Percentiles rank a stretch among this genome's conserved stretches.
Evolutionary conservation across 2,113 vertebrate genomes (phyloP).

Genomic region (Serilophus lunatus): DNA sequence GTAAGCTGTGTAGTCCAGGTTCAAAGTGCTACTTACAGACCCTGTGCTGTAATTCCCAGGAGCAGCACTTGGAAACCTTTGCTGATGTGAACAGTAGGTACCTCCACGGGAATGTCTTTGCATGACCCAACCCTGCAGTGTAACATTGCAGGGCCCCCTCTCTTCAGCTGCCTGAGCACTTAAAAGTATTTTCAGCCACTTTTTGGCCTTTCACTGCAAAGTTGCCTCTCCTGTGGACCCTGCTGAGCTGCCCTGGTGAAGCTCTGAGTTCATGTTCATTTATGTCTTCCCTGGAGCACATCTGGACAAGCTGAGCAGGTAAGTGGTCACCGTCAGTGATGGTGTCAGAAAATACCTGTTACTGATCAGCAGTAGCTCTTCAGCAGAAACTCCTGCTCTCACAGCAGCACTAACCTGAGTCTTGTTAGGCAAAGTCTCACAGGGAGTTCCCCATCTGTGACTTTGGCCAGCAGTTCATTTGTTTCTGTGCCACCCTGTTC

Average conservation of each 20-base stretch:
- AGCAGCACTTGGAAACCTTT: not conserved
- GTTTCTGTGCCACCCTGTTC: not conserved
- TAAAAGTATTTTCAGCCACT: not conserved
- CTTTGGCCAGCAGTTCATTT: not conserved
- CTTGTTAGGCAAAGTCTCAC: not conserved
- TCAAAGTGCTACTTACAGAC: not conserved
- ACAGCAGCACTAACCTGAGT: accelerated
- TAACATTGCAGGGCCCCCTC: not conserved
- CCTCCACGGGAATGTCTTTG: not conserved
- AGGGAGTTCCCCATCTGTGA: not conserved
- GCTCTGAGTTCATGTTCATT: not conserved
- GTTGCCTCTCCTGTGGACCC: not conserved
- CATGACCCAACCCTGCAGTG: not conserved
- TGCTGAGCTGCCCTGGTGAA: not conserved
- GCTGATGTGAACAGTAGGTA: not conserved
- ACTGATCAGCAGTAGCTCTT: not conserved
- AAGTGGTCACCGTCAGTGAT: not conserved
- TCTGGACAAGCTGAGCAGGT: not conserved
- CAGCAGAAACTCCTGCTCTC: not conserved
- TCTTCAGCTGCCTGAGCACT: not conserved
- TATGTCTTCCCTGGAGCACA: not conserved
- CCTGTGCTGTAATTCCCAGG: not conserved
- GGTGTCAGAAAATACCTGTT: not conserved
- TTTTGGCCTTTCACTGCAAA: not conserved
- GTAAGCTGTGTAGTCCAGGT: not conserved